Percentiles rank a stretch among this genome's conserved stretches.
Conservation (phyloP, 2,113 vertebrate species). For the Herpetotheres cachinnans region DNA sequence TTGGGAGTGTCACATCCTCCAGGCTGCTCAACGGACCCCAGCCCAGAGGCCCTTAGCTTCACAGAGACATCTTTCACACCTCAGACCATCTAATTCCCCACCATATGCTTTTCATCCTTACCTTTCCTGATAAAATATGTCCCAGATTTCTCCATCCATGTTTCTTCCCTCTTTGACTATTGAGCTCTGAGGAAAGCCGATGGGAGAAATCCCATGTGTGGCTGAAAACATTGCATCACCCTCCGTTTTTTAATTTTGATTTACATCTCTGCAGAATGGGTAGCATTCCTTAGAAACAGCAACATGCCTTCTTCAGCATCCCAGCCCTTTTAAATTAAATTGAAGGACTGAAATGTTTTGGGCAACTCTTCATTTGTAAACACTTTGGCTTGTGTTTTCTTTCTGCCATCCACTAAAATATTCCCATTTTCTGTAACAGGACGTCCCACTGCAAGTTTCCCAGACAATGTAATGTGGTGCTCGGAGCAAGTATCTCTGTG, state of each 20-base stretch:
- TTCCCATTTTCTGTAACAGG: neutral
- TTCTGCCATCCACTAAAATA: neutral
- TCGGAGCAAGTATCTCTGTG: rapidly evolving
- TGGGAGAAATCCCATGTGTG: neutral
- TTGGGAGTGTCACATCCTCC: neutral
- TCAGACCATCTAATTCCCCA: neutral
- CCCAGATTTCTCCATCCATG: rapidly evolving
- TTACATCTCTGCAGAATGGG: neutral
- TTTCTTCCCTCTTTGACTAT: neutral
- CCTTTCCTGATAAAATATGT: neutral
- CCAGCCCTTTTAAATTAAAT: neutral
- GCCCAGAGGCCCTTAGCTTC: neutral
- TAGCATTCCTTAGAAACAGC: neutral
- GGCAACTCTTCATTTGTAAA: neutral
- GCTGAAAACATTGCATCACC: neutral
- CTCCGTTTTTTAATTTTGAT: neutral
- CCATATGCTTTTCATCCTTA: neutral
- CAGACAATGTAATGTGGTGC: neutral
- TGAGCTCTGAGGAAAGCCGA: neutral
- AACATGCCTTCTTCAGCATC: neutral
- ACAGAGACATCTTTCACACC: constrained; percentile 1
- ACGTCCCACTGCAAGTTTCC: neutral
- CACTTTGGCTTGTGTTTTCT: neutral
- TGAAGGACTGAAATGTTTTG: neutral
- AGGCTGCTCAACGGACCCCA: neutral